Conservation (phyloP, 2,797 vertebrate genomes). For the Geotrypetes seraphini region DNA sequence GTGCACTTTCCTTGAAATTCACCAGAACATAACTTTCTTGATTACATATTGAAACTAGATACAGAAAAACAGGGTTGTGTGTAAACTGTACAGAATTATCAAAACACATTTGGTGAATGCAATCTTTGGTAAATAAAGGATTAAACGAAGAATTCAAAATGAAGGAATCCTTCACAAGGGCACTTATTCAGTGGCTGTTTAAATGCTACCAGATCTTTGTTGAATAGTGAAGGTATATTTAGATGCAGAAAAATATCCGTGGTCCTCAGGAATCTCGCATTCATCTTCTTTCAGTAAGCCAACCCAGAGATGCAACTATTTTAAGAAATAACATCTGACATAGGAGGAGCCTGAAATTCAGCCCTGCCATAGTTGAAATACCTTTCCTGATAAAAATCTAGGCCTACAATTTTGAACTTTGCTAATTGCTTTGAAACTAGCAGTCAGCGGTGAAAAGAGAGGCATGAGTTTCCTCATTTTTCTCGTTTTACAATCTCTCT, state of each 20-base stretch:
- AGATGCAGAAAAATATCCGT: not conserved
- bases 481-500: no score
- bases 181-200: not conserved
- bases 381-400: not conserved
- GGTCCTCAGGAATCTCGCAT: not conserved
- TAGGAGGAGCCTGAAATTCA: conserved; percentile 31
- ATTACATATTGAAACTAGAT: no score
- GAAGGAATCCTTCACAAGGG: no score
- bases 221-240: not conserved
- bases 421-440: not conserved
- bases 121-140: no score
- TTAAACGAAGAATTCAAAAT: no score
- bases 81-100: no score
- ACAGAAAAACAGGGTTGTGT: no score
- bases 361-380: conserved; percentile 34
- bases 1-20: no score
- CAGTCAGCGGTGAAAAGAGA: no score
- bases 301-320: conserved; percentile 24
- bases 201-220: not conserved
- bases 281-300: not conserved
- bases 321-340: conserved; percentile 32
- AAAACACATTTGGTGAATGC: no score
- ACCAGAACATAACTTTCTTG: no score
- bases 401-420: not conserved
- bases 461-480: no score